A percentile compares a stretch with the other conserved stretches of the same genome.
Conservation (phyloP, 2,888 invertebrate species). For the Eristalinus aeneus region DNA sequence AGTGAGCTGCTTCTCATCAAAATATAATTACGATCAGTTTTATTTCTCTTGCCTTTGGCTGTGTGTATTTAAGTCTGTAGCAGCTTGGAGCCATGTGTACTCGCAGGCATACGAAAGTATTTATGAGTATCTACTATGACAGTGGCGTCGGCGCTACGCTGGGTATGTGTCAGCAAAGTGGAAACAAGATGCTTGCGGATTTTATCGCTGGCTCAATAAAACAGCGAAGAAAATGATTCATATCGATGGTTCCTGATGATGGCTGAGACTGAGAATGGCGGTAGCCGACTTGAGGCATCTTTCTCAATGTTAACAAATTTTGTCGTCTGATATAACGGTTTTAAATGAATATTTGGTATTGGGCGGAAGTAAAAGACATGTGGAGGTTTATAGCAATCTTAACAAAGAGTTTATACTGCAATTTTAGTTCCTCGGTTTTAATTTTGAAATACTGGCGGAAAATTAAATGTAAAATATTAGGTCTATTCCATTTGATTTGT, state of each 20-base stretch:
- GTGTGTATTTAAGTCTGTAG: background rate
- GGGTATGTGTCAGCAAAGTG: conserved; percentile 16
- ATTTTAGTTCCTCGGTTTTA: too few species aligned
- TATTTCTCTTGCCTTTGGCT: conserved; percentile 4
- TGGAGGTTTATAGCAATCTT: too few species aligned
- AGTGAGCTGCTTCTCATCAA: conserved; percentile 33
- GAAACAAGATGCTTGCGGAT: conserved; percentile 14
- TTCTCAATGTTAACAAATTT: background rate
- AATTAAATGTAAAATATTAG: too few species aligned
- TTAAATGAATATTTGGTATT: too few species aligned
- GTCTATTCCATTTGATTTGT: too few species aligned
- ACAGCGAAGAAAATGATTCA: conserved; percentile 20
- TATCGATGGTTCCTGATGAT: background rate
- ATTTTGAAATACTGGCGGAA: too few species aligned
- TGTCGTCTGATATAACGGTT: too few species aligned
- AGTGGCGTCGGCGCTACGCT: conserved; percentile 7
- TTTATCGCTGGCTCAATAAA: conserved; percentile 14
- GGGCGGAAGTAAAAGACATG: too few species aligned
- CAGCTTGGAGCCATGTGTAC: background rate
- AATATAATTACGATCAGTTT: conserved; percentile 25
- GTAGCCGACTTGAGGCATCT: background rate
- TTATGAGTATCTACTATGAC: background rate
- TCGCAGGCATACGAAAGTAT: background rate
- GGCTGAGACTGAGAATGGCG: background rate
- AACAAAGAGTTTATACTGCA: too few species aligned